A percentile compares a stretch with the other conserved stretches of the same genome.
Conservation (phyloP, 2,113 vertebrate genomes). For the Anhinga rufa region DNA sequence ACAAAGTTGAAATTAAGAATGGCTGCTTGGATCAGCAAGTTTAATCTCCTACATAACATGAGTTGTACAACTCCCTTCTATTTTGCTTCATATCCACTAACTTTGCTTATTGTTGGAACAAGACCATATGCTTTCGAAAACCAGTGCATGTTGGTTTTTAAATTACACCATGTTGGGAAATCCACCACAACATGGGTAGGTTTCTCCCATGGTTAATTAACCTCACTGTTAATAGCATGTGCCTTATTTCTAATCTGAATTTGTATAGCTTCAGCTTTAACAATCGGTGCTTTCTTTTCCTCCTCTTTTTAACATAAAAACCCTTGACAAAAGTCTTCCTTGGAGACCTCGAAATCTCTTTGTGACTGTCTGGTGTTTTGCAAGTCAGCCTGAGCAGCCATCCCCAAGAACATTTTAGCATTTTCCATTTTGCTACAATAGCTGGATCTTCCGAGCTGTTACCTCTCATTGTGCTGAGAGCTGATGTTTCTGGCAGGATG, state of each 20-base stretch:
- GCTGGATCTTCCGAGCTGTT: background rate
- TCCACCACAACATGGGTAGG: background rate
- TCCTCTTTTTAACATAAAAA: background rate
- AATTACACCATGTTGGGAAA: background rate
- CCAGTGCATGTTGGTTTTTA: background rate
- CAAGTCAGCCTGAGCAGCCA: background rate
- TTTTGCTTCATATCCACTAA: background rate
- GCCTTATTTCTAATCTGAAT: background rate
- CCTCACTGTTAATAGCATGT: background rate
- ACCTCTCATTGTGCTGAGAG: background rate
- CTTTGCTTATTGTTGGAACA: background rate
- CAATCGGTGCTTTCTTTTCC: background rate
- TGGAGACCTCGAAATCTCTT: background rate
- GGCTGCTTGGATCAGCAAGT: conserved; percentile 11
- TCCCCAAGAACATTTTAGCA: background rate
- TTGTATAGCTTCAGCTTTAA: background rate
- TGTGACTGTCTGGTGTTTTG: background rate
- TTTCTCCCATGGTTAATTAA: conserved; percentile 1
- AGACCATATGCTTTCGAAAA: background rate
- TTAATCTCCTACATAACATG: background rate
- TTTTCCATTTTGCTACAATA: background rate
- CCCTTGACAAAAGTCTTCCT: background rate
- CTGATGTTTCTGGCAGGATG: background rate
- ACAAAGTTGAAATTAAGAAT: background rate
- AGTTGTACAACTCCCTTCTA: background rate